phyloP scores from a whole-genome alignment of 2,797 vertebrate species.

The Acrossocheilus fasciatus region DNA sequence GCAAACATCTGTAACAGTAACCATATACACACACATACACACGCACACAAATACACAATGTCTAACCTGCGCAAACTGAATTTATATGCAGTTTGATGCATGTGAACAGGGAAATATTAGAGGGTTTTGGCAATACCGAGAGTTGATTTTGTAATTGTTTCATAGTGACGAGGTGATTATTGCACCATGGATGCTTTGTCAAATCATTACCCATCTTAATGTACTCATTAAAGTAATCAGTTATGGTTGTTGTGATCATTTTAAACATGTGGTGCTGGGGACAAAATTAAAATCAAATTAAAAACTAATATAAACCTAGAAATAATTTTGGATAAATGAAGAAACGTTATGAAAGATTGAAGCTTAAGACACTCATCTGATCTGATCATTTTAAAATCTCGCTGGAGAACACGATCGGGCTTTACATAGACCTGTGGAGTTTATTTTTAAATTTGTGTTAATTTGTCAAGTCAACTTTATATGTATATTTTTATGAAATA shows the following conservation, averaged over 20 bases:
- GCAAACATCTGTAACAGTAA: conserved; percentile 68
- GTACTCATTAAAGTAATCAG: no score
- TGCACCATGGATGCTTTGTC: background rate
- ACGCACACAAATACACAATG: background rate
- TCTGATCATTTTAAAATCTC: background rate
- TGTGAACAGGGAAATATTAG: background rate
- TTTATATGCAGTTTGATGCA: background rate
- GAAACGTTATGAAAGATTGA: no score
- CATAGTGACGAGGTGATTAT: background rate
- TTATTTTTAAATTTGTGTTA: background rate
- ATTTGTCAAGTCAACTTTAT: background rate
- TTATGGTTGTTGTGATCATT: background rate
- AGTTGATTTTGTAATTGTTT: background rate
- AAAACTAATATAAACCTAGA: background rate
- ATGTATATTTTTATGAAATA: background rate
- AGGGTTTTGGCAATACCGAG: background rate
- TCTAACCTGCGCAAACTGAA: conserved; percentile 4
- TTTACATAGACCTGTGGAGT: background rate
- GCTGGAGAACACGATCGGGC: background rate
- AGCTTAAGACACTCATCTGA: background rate
- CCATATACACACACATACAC: background rate
- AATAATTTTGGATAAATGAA: background rate
- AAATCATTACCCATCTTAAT: background rate
- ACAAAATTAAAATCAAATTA: background rate
- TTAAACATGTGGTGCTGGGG: background rate